A percentile compares a stretch with the other conserved stretches of the same genome.
Evolutionary conservation across 2,888 invertebrate genomes (phyloP).

Genomic region (Torymus texanus): DNA sequence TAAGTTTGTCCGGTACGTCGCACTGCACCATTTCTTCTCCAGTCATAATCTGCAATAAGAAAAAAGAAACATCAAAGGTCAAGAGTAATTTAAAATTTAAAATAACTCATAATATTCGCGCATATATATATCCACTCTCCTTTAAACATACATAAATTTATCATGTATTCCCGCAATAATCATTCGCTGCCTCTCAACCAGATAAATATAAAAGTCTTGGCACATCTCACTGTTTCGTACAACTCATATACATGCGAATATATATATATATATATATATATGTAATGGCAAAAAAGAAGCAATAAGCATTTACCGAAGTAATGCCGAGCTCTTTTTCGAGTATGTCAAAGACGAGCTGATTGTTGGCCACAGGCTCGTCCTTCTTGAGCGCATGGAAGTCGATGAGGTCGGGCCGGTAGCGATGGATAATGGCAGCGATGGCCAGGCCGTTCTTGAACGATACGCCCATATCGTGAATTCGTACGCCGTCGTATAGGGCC

Average conservation of each 20-base stretch:
- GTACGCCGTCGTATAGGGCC: slow-evolving; percentile 79
- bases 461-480: slow-evolving; percentile 81
- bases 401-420: slow-evolving; percentile 93
- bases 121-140: no score
- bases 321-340: slow-evolving; percentile 90
- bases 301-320: slow-evolving; percentile 75
- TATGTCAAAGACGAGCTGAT: slow-evolving; percentile 90
- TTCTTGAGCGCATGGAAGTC: slow-evolving; percentile 83
- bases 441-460: slow-evolving; percentile 83
- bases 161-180: no score
- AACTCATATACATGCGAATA: no score
- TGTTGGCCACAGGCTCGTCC: slow-evolving; percentile 82
- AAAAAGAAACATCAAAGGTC: slow-evolving; percentile 13
- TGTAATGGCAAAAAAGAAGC: no score
- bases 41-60: slow-evolving; percentile 78
- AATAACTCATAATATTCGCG: no score
- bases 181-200: no score
- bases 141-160: no score
- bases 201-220: no score
- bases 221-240: no score
- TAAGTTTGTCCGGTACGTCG: slow-evolving; percentile 83
- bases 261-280: no score
- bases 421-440: slow-evolving; percentile 85
- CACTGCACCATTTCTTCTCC: slow-evolving; percentile 85
- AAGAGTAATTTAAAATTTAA: background rate